Evolutionary conservation across 2,797 vertebrate genomes (phyloP).

Genomic region (Siniperca scherzeri): DNA sequence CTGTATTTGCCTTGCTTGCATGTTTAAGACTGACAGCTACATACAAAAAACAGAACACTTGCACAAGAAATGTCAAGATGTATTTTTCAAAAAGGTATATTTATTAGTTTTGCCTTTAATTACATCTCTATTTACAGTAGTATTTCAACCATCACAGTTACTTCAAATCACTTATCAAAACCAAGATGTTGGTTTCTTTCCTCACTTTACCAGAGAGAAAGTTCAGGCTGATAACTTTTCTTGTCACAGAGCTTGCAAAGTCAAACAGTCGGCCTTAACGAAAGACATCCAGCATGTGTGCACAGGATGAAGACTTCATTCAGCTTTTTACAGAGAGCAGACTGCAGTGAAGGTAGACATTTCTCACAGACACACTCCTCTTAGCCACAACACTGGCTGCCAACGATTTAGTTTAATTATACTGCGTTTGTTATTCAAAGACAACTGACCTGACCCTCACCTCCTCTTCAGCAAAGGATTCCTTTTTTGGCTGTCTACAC

Average conservation of each 20-base stretch:
- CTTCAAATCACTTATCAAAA: conserved; percentile 59
- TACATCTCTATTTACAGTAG: conserved; percentile 83
- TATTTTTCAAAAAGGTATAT: conserved; percentile 72
- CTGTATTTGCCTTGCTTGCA: not conserved
- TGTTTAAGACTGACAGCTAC: not conserved
- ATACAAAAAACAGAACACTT: not conserved
- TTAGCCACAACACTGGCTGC: conserved; percentile 16
- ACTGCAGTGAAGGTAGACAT: not conserved
- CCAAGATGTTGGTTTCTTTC: conserved; percentile 39
- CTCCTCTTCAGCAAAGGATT: conserved; percentile 5
- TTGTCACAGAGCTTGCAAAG: conserved; percentile 5
- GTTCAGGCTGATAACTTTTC: conserved; percentile 12
- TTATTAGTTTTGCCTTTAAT: conserved; percentile 78
- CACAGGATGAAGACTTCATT: conserved; percentile 19
- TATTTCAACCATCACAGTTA: conserved; percentile 55
- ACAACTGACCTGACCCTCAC: not conserved
- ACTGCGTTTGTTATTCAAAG: conserved; percentile 14
- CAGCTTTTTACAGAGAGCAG: conserved; percentile 15
- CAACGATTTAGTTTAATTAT: conserved; percentile 21
- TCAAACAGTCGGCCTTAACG: conserved; percentile 17
- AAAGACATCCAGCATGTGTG: conserved; percentile 22
- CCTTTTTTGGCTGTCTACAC: not conserved
- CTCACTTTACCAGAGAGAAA: conserved; percentile 19
- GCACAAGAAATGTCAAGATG: not conserved
- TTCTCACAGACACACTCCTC: conserved; percentile 6